Base-by-base conservation (phyloP, 2,888 invertebrate genomes). In the Folsomia candida region DNA sequence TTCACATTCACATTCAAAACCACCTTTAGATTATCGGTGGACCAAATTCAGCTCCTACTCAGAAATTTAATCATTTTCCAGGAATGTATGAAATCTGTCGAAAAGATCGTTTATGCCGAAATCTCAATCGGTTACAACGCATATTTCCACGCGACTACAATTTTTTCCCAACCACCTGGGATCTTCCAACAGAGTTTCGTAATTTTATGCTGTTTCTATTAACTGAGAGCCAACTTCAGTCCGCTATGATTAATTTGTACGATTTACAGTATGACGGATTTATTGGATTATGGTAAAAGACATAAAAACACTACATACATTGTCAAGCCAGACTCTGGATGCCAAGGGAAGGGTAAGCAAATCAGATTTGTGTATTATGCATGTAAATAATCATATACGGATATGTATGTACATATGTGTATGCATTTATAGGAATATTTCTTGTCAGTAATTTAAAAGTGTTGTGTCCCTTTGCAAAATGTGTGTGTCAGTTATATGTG, bases 121-220 rank as follows among this genome's bases (percentile, higher is more conserved):
- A 96, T 83, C 86, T 96, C 72, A 94, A 93, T 82, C 87, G 94
- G 77, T 94, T 95, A 94, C 86, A 90, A 73, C 90, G 91, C 83
- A 85, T 91, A 67, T 95, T 92, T 83, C 94, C 95, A 0, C 89
- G 90, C 80, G 94, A 95, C 76, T 96, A 94, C 83, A 91, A 90
- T 81, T 92, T 95, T 82, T 95, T 93, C 82, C 95, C 96, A 0
- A 92, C 91, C 84, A 94, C 94, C 11, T 96, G 95, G 94, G 92
- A 93, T 83, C 87, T 96, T 77, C 95, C 96, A 25, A 91, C 93
- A 24, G 94, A 94, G 92, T 92, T 85, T 87, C n/a, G n/a, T n/a
- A n/a, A n/a, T n/a, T n/a, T n/a, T n/a, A n/a, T n/a, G n/a, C n/a
- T n/a, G 26, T 9, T 9, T 4, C 22, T 63, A 20, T 63, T 63